A percentile compares a stretch with the other conserved stretches of the same genome.
These are phyloP conservation scores for Amiota minor DNA, from an alignment of 2,888 invertebrate species.

Conservation along the genomic window DNA sequence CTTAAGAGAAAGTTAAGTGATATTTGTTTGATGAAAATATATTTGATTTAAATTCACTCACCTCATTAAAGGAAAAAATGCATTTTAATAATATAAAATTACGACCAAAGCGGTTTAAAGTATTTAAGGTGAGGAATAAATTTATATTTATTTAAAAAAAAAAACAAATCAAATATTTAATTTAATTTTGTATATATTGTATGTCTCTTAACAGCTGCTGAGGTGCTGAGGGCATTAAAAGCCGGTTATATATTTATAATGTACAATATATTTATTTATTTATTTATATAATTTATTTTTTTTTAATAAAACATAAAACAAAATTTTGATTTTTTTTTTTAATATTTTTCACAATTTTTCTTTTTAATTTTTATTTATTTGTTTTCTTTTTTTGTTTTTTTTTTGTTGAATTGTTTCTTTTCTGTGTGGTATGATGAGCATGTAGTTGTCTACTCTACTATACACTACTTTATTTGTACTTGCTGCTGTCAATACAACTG, in stretches of 20 bases:
- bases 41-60: not conserved
- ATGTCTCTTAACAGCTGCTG: slow-evolving; percentile 4
- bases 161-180: not conserved
- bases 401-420: not conserved
- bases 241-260: slow-evolving; percentile 3
- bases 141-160: not conserved
- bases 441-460: not conserved
- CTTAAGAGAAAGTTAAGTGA: not conserved
- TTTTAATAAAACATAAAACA: not conserved
- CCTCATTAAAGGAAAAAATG: slow-evolving; percentile 13
- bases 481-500: too few relatives aligned
- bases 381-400: not conserved
- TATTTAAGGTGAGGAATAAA: slow-evolving; percentile 5
- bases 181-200: not conserved
- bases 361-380: not conserved
- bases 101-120: slow-evolving; percentile 20
- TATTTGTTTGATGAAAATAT: not conserved
- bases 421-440: not conserved
- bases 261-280: not conserved
- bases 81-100: not conserved
- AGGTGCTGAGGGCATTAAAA: not conserved
- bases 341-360: not conserved
- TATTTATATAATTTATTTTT: not conserved
- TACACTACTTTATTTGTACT: too few relatives aligned
- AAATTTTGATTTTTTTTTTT: not conserved